Evolutionary conservation across 2,113 vertebrate genomes (phyloP).

Genomic region (Pitta sordida): DNA sequence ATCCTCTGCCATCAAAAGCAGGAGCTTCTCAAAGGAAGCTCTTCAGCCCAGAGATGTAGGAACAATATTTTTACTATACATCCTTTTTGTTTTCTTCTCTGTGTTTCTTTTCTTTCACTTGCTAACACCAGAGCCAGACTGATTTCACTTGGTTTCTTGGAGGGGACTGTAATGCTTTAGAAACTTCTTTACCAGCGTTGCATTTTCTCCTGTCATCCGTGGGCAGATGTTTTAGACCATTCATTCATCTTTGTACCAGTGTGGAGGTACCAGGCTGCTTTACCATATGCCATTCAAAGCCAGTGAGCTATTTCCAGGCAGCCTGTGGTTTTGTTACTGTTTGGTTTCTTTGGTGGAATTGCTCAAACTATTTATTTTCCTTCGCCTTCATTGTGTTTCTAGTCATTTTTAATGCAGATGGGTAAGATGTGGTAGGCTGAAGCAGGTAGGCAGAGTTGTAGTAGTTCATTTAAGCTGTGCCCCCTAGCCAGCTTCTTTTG

Average conservation of each 20-base stretch:
- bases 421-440: not conserved
- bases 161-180: not conserved
- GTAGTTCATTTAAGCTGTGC: not conserved
- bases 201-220: not conserved
- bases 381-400: not conserved
- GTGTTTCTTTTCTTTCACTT: not conserved
- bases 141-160: not conserved
- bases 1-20: conserved; percentile 12
- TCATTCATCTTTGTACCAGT: not conserved
- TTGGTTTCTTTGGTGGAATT: not conserved
- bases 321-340: not conserved
- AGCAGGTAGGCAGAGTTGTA: not conserved
- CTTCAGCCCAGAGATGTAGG: not conserved
- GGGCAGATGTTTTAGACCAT: not conserved
- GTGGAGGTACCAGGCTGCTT: not conserved
- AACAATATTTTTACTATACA: not conserved
- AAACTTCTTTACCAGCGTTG: not conserved
- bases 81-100: not conserved
- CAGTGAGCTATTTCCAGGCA: not conserved
- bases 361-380: not conserved
- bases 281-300: not conserved
- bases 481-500: not conserved
- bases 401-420: not conserved
- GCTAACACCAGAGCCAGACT: not conserved
- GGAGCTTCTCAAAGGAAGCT: not conserved